Conservation (phyloP, 2,888 invertebrate genomes). For the Heliconius hortense region DNA sequence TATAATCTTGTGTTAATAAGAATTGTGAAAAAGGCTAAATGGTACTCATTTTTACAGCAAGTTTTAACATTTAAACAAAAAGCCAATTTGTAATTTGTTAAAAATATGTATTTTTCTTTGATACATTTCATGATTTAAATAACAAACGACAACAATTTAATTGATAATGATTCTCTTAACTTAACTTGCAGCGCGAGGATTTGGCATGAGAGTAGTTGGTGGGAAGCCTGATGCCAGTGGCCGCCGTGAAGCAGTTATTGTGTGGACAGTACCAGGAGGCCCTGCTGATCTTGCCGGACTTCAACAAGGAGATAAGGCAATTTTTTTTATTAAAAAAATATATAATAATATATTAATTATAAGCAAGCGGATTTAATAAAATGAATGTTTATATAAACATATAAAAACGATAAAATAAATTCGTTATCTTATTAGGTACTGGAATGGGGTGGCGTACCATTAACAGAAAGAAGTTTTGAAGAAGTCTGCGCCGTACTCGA, state of each 20-base stretch:
- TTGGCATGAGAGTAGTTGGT: constrained; percentile 97
- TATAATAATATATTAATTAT: too few species aligned
- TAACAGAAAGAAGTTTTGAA: constrained; percentile 96
- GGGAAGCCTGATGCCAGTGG: constrained; percentile 94
- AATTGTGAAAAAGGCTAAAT: not conserved
- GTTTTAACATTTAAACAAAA: not conserved
- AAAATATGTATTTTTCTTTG: not conserved
- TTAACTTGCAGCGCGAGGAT: constrained; percentile 87
- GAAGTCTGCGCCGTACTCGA: constrained; percentile 96
- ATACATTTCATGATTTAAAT: not conserved
- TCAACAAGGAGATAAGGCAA: constrained; percentile 93
- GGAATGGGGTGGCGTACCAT: constrained; percentile 94
- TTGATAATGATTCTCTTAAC: not conserved
- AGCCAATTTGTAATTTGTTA: not conserved
- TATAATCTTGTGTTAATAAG: not conserved
- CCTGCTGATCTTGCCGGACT: constrained; percentile 95
- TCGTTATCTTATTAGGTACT: constrained; percentile 82
- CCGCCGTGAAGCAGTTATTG: constrained; percentile 93
- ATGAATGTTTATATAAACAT: not conserved
- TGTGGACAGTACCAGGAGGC: constrained; percentile 95
- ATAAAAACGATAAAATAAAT: not conserved
- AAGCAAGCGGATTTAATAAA: too few species aligned
- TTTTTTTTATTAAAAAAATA: not conserved
- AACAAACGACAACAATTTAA: not conserved
- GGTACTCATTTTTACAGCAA: not conserved